A percentile compares a stretch with the other conserved stretches of the same genome.
Conservation (phyloP, 2,888 invertebrate species). For the Stratiomys singularior region DNA sequence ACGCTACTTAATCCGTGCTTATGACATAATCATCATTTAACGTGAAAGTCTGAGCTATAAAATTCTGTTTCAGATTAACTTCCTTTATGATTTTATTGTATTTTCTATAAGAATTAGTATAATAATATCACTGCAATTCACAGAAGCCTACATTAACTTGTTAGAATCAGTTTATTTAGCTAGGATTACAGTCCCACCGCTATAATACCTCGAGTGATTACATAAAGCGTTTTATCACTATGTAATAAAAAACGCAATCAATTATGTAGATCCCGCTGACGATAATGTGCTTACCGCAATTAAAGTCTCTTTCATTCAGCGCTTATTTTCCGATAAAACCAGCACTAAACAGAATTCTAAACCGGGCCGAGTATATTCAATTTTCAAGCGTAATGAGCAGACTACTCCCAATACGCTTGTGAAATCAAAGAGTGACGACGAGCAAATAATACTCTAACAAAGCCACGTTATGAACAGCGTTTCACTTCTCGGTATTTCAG, state of each 20-base stretch:
- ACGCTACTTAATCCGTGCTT: too few species aligned
- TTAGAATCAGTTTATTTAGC: too few species aligned
- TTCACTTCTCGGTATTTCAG: not conserved
- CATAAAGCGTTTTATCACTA: not conserved
- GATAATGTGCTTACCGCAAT: constrained; percentile 39
- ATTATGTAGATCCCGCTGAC: constrained; percentile 39
- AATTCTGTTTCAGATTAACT: too few species aligned
- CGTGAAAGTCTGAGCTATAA: too few species aligned
- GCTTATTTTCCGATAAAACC: constrained; percentile 1
- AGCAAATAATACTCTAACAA: constrained; percentile 34
- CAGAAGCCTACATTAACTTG: too few species aligned
- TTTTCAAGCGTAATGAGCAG: constrained; percentile 34
- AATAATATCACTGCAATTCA: too few species aligned
- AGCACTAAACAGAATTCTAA: constrained; percentile 10
- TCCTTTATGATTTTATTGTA: too few species aligned
- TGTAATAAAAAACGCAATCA: constrained; percentile 30
- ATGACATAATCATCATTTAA: too few species aligned
- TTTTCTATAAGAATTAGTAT: too few species aligned
- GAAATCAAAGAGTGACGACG: constrained; percentile 45
- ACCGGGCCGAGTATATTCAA: constrained; percentile 7
- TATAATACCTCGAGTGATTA: too few species aligned
- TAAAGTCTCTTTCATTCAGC: constrained; percentile 32
- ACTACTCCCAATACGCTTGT: constrained; percentile 35
- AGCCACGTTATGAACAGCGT: constrained; percentile 26
- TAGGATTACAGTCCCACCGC: too few species aligned